Conservation (phyloP, 2,797 vertebrate species). For the Momotus momota region DNA sequence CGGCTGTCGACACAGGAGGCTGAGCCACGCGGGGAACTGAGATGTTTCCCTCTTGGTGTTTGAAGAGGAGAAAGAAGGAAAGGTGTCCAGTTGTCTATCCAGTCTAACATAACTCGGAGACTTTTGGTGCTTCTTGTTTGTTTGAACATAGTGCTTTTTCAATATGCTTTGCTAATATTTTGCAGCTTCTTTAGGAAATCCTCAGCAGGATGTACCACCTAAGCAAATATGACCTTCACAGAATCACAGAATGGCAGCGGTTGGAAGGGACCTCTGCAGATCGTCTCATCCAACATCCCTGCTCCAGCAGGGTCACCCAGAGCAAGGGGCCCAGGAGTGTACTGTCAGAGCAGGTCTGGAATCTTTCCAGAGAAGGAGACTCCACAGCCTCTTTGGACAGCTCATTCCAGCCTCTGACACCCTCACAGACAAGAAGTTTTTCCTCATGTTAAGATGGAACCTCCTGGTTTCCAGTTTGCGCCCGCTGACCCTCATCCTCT, state of each 20-base stretch:
- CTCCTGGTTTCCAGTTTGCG: background rate
- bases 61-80: background rate
- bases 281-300: background rate
- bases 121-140: background rate
- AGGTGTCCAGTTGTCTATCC: background rate
- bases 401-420: background rate
- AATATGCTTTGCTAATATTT: fast-evolving
- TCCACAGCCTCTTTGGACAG: background rate
- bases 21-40: fast-evolving
- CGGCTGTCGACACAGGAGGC: fast-evolving
- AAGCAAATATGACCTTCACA: fast-evolving
- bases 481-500: background rate
- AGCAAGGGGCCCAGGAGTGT: background rate
- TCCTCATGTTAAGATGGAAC: background rate
- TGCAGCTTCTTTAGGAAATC: background rate
- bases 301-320: background rate
- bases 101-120: background rate
- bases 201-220: fast-evolving
- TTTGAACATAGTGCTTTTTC: background rate
- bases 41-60: background rate
- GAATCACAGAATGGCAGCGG: background rate
- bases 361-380: background rate
- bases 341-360: background rate
- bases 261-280: background rate
- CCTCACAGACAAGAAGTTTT: background rate